These are phyloP conservation scores for Ophion costatus DNA, from an alignment of 2,888 invertebrate genomes.

Conservation along the genomic window DNA sequence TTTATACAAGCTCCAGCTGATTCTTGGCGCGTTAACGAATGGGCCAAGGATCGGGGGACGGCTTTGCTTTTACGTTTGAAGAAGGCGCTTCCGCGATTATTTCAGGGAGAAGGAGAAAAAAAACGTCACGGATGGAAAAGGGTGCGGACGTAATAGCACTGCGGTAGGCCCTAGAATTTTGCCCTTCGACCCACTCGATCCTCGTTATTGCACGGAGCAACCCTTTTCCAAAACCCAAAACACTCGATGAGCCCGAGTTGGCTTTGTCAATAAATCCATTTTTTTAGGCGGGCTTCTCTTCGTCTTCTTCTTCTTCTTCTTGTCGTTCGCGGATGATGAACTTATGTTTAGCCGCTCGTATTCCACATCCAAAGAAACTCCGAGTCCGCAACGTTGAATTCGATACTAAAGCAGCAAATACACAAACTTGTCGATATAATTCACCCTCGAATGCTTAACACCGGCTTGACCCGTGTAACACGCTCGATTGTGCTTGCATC, in stretches of 20 bases:
- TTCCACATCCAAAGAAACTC: too few relatives aligned
- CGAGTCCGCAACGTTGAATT: too few relatives aligned
- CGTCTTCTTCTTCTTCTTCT: too few relatives aligned
- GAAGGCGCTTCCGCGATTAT: constrained; percentile 60
- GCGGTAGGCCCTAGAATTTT: constrained; percentile 36
- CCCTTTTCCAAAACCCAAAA: too few relatives aligned
- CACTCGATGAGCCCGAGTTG: too few relatives aligned
- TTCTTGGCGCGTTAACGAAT: constrained; percentile 48
- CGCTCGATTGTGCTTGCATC: constrained; percentile 30
- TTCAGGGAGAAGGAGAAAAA: constrained; percentile 64
- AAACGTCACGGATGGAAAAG: constrained; percentile 42
- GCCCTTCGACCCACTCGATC: not conserved
- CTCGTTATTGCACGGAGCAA: too few relatives aligned
- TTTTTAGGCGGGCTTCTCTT: too few relatives aligned
- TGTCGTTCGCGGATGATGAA: too few relatives aligned
- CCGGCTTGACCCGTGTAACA: constrained; percentile 19
- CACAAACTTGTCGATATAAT: constrained; percentile 33
- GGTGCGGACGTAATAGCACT: constrained; percentile 3
- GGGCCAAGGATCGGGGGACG: not conserved
- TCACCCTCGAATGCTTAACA: constrained; percentile 4
- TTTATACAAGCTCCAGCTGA: constrained; percentile 51
- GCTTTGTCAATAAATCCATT: too few relatives aligned
- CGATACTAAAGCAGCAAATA: too few relatives aligned
- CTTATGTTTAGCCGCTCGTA: too few relatives aligned
- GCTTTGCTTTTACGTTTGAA: constrained; percentile 17